Evolutionary conservation across 2,113 vertebrate species (phyloP), one percentile per base, ranked within the genome.

Genomic region (Lamprologus sp.): DNA sequence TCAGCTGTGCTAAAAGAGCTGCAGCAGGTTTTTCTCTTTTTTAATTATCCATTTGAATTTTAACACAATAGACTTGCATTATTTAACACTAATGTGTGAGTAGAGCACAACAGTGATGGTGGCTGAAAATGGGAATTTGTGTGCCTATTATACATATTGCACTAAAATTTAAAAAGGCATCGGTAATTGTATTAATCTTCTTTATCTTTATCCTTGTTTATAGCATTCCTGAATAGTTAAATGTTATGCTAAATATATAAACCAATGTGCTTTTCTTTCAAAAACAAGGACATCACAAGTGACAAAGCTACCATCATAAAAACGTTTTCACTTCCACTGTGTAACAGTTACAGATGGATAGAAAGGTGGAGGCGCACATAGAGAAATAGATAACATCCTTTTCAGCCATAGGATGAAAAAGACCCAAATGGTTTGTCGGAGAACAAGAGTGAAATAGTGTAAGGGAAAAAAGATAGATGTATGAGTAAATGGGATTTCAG

Each of bases 401-500:
- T 51, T 81, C 23, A 85, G 86, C 70, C 73, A 85, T 84, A 13
- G 37, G 17, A 68, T 31, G 84, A 88, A 47, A 58, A 31, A 88
- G 82, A 63, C 70, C 84, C 79, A 82, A 60, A 85, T 37, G 65
- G 33, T 21, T 33, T 40, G 28, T 77, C 2, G 12, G 19, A 47
- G 60, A 58, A 70, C 5, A 31, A 70, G 83, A 83, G 63, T 82
- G 56, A 70, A 80, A 85, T 73, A 45, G 73, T 21, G 49, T 33
- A n/a, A 9, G 37, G 11, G 12, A 5, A 40, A 47, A 40, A 63
- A 84, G 84, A 87, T 70, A 37, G 80, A 88, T 92, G 81, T 84
- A 45, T 82, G 85, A 88, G 84, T 91, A 94, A 93, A 93, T 93
- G 88, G 90, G 82, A 89, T 93, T 93, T 93, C 79, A 26, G 86